These are phyloP conservation scores for Smithornis capensis DNA, from an alignment of 2,113 vertebrate species.

Conservation along the genomic window DNA sequence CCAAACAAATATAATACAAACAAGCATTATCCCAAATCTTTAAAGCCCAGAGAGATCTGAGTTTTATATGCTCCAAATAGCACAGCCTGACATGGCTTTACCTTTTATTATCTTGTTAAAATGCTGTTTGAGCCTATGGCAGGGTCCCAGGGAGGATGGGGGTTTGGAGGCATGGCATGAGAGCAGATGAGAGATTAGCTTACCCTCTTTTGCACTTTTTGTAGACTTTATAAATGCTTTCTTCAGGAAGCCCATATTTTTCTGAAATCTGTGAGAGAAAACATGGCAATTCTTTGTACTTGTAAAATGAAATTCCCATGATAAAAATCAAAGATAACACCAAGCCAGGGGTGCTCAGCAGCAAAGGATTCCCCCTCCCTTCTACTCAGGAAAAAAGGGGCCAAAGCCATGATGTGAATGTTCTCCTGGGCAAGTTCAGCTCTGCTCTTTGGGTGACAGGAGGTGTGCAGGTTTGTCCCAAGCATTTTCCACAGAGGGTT, in stretches of 20 bases:
- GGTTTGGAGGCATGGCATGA: not conserved
- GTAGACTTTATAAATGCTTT: constrained; percentile 95
- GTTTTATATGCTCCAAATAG: constrained; percentile 27
- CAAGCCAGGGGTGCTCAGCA: not conserved
- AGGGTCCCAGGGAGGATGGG: not conserved
- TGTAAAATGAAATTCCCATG: constrained; percentile 6
- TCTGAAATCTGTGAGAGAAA: constrained; percentile 88
- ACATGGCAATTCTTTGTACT: not conserved
- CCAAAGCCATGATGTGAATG: not conserved
- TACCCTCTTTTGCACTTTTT: constrained; percentile 99
- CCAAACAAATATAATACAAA: not conserved
- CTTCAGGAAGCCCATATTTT: constrained; percentile 93
- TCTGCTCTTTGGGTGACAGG: not conserved
- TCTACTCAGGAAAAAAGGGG: not conserved
- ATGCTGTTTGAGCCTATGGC: not conserved
- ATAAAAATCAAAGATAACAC: not conserved
- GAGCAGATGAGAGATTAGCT: constrained; percentile 66
- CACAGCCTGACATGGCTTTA: not conserved
- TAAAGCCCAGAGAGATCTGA: constrained; percentile 3
- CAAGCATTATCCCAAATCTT: constrained; percentile 46
- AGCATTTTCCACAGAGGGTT: not conserved
- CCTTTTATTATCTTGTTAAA: constrained; percentile 63
- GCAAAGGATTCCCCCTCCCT: not conserved
- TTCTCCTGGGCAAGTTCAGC: not conserved
- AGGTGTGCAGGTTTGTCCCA: not conserved